Evolutionary conservation across 2,888 invertebrate species (phyloP).

Genomic region (Aradus depressus): DNA sequence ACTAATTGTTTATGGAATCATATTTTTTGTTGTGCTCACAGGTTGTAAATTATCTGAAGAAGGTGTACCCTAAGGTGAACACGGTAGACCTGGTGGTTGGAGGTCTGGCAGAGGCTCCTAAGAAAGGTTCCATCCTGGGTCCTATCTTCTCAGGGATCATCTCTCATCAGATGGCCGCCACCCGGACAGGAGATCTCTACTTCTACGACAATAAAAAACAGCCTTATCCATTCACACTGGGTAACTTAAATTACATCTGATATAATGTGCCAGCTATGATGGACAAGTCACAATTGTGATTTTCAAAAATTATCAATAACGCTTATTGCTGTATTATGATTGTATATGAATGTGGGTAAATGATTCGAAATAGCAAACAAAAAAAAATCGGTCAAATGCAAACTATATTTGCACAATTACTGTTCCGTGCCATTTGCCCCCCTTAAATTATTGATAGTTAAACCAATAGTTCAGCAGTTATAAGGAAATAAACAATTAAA

Average conservation of each 20-base stretch:
- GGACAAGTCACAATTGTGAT: no score
- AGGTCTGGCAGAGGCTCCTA: constrained; percentile 62
- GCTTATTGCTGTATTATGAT: no score
- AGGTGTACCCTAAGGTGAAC: constrained; percentile 55
- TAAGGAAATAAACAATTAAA: no score
- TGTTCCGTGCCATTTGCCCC: no score
- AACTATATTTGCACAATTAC: no score
- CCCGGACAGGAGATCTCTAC: constrained; percentile 72
- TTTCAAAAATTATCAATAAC: no score
- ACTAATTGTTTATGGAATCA: neutral
- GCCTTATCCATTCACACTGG: constrained; percentile 24
- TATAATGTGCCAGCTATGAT: neutral
- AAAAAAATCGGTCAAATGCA: no score
- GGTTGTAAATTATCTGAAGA: constrained; percentile 51
- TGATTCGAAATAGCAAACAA: no score
- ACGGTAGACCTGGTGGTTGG: constrained; percentile 80
- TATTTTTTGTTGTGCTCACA: constrained; percentile 33
- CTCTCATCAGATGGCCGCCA: constrained; percentile 72
- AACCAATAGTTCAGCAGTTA: no score
- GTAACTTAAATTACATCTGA: constrained; percentile 17
- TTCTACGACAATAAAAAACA: constrained; percentile 45
- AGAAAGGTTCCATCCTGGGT: constrained; percentile 64
- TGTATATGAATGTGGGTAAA: no score
- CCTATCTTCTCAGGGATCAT: constrained; percentile 80
- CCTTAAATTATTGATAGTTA: no score